Conservation (phyloP, 2,888 invertebrate species). For the Agrotis exclamationis region DNA sequence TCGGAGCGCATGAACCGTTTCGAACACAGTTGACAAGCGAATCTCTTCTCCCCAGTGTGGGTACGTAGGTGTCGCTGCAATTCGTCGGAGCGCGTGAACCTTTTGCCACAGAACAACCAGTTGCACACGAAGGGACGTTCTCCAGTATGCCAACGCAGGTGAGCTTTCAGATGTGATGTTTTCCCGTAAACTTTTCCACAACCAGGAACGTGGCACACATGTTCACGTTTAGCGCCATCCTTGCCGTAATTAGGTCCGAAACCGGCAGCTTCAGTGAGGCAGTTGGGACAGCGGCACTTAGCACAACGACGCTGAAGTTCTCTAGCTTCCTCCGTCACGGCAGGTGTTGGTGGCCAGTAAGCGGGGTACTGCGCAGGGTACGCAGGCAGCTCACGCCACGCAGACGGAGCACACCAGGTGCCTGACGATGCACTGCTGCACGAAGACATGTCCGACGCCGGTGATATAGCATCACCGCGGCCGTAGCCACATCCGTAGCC, state of each 20-base stretch:
- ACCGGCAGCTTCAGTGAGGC: constrained; percentile 94
- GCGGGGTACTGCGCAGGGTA: constrained; percentile 89
- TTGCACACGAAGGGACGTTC: constrained; percentile 97
- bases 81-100: constrained; percentile 98
- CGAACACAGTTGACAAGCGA: constrained; percentile 96
- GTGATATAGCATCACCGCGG: constrained; percentile 89
- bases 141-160: constrained; percentile 98
- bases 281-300: constrained; percentile 96
- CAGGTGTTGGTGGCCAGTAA: constrained; percentile 87
- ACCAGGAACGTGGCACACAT: constrained; percentile 96
- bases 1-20: constrained; percentile 98
- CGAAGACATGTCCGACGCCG: constrained; percentile 85
- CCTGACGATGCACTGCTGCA: constrained; percentile 87
- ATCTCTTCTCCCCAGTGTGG: constrained; percentile 97
- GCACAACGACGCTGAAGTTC: constrained; percentile 93
- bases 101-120: constrained; percentile 97
- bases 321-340: constrained; percentile 85
- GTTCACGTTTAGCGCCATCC: constrained; percentile 94
- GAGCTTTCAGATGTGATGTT: constrained; percentile 98
- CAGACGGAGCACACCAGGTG: constrained; percentile 81
- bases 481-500: constrained; percentile 86
- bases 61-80: constrained; percentile 97
- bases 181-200: constrained; percentile 98
- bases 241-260: constrained; percentile 94
- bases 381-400: constrained; percentile 85